Base-by-base conservation (phyloP, 2,797 vertebrate genomes). In the Borostomias antarcticus region DNA sequence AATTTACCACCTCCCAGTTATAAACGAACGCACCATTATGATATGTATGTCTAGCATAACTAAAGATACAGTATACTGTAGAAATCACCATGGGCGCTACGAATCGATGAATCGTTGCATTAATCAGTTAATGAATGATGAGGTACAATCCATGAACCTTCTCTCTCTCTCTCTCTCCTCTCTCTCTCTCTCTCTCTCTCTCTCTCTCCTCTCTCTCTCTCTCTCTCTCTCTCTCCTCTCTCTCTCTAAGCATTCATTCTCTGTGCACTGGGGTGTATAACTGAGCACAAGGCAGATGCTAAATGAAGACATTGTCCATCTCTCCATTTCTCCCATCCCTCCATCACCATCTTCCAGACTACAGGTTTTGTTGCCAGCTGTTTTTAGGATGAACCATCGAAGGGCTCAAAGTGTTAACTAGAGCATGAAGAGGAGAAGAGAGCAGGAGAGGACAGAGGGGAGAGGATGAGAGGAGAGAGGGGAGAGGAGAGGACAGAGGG, bases 371-470 rank as follows among this genome's bases (percentile, higher is more conserved):
- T 78, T 80, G 80, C 37, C 69, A 70, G 82, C 78, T 81, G 78
- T 84, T 86, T 87, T 84, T 73, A 88, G 88, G 86, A 82, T 78
- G 87, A 77, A 78, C 78, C 72, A 48, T 5, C 59, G 74, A 74
- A 74, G 75, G 81, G 84, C 81, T 84, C 82, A 87, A 85, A 85
- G 79, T 74, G 82, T 82, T 85, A 88, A 87, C 82, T 87, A 85
- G 84, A 87, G 86, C 86, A 37, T 37, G 9, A 9, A 87, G 84
- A 86, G 89, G 82, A 77, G 79, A 77, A 74, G 80, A 69, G 4
- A 79, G 73, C 85, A 82, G 85, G 72, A 21, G 23, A 23, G 21
- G 43, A 74, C 64, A 78, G 64, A 71, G 81, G 84, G 19, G 50
- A 54, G 3, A 64, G 17, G 30, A 4, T 37, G 19, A 35, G 51